Percentiles rank a stretch among this genome's conserved stretches.
Conservation (phyloP, 2,888 invertebrate species). For the Emmelina monodactyla region DNA sequence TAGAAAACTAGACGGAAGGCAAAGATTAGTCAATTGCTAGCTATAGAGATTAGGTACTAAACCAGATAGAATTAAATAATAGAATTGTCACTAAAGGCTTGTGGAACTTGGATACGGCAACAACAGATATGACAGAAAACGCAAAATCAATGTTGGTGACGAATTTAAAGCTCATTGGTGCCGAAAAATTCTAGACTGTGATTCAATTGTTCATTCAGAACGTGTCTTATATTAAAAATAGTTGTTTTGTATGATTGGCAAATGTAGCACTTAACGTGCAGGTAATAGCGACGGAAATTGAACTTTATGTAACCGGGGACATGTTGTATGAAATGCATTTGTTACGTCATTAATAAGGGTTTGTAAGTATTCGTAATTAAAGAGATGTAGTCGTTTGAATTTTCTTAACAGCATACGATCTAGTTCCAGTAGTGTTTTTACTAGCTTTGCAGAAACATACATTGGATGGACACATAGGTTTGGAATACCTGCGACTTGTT, state of each 20-base stretch:
- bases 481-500: too few species aligned
- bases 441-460: constrained; percentile 40
- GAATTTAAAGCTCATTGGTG: constrained; percentile 64
- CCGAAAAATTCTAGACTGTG: constrained; percentile 66
- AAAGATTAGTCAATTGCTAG: constrained; percentile 64
- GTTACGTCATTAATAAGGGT: constrained; percentile 31
- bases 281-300: constrained; percentile 22
- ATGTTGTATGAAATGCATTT: constrained; percentile 48
- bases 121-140: constrained; percentile 24
- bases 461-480: neutral
- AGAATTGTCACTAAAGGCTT: constrained; percentile 48
- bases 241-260: constrained; percentile 62
- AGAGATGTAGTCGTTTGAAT: constrained; percentile 24
- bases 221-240: constrained; percentile 66
- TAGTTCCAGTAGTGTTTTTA: constrained; percentile 42
- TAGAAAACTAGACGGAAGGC: constrained; percentile 53
- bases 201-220: constrained; percentile 63
- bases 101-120: constrained; percentile 32
- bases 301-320: constrained; percentile 25
- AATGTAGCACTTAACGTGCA: constrained; percentile 33
- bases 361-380: constrained; percentile 24
- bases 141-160: constrained; percentile 43
- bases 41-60: constrained; percentile 50
- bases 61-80: constrained; percentile 33
- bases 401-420: constrained; percentile 33